Evolutionary conservation across 92 coral and sea anemone species (phyloP), one percentile per base, ranked within the genome.

Genomic region (Phymanthus crucifer): DNA sequence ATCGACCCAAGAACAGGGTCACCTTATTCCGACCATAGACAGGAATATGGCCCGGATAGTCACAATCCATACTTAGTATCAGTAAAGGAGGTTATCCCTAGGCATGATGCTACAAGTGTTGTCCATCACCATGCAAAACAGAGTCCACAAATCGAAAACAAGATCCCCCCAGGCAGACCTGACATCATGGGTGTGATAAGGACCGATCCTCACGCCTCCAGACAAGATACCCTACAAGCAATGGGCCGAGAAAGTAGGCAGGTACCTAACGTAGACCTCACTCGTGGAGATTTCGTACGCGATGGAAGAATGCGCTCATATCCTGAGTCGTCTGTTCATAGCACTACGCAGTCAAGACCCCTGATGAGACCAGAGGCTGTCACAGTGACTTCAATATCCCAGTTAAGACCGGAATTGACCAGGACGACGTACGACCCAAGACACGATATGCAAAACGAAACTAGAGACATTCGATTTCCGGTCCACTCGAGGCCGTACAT

Each of bases 401-500:
- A 77, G 36, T 52, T 52, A 11, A 77, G 72, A 77, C 81, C 72
- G 23, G 81, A 77, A 1, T 36, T 77, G 7, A 70, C 68, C 32
- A 69, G 73, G n/a, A 77, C 72, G 33, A 65, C 81, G 0, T 77
- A 77, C 34, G 81, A 77, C 29, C 72, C 81, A 54, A 61, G 81
- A 34, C 72, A 37, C 40, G 81, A 77, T 31, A 67, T 71, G 10
- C 86, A 61, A 38, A 40, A 46, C 43, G 86, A 82, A 26, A 24
- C 47, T 13, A 78, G 74, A 78, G 74, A 37, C 7, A 3, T 73
- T 12, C 31, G 38, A 18, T 71, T 70, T 52, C 84, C 70, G 6
- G 40, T 29, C 19, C 48, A 33, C 37, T 40, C 52, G 1, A 38
- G 56, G 13, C 56, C 69, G 7, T 32, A 61, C 40, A 46, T 46